These are phyloP conservation scores for Dascyllus trimaculatus DNA, from an alignment of 2,113 vertebrate species.

Conservation along the genomic window DNA sequence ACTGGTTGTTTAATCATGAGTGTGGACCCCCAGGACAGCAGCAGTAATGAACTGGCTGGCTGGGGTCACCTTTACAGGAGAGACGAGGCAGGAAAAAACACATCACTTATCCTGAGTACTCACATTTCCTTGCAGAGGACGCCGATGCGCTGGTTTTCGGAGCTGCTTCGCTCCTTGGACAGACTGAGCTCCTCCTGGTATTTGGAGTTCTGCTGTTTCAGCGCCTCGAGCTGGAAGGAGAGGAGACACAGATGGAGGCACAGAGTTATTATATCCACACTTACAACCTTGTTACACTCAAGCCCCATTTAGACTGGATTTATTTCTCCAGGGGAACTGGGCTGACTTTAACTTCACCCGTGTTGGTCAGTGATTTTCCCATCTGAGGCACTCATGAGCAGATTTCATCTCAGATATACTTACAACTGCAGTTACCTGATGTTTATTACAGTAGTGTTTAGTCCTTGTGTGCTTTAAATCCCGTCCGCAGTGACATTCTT, in stretches of 20 bases:
- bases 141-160: conserved; percentile 88
- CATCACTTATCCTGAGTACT: conserved; percentile 67
- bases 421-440: no score
- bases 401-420: no score
- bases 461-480: no score
- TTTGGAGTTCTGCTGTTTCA: conserved; percentile 92
- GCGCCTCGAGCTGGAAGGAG: conserved; percentile 87
- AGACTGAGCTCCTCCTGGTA: conserved; percentile 89
- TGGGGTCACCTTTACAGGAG: conserved; percentile 29
- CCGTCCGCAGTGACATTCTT: no score
- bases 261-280: no score
- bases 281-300: background rate
- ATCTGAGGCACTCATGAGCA: no score
- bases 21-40: background rate
- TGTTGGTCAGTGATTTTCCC: background rate
- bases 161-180: conserved; percentile 87
- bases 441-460: no score
- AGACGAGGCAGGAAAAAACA: conserved; percentile 45
- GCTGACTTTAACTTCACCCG: background rate
- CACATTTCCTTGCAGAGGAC: conserved; percentile 92
- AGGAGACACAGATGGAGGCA: conserved; percentile 20
- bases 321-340: background rate
- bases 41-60: conserved; percentile 4
- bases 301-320: background rate
- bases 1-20: conserved; percentile 7